These are phyloP conservation scores for Polydrusus pterygomalis DNA, from an alignment of 2,888 invertebrate genomes.

Conservation along the genomic window DNA sequence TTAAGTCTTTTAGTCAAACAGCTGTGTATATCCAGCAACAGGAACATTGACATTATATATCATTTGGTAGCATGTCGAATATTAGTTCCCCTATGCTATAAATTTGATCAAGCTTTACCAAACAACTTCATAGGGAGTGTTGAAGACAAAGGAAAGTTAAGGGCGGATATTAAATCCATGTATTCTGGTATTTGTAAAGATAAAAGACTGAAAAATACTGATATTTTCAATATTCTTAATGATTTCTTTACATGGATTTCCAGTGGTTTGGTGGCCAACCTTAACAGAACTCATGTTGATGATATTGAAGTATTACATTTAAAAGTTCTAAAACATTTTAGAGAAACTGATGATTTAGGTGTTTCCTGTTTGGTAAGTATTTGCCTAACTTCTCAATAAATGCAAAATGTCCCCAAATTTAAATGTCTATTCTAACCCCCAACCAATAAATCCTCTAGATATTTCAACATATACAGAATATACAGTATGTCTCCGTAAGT, in stretches of 20 bases:
- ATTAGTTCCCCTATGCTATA: slow-evolving; percentile 56
- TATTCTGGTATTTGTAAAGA: slow-evolving; percentile 56
- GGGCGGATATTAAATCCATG: slow-evolving; percentile 58
- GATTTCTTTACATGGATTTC: slow-evolving; percentile 60
- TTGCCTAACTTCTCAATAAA: too few relatives aligned
- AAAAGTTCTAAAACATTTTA: slow-evolving; percentile 58
- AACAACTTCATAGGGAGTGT: slow-evolving; percentile 58
- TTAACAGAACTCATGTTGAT: slow-evolving; percentile 58
- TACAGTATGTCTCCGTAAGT: too few relatives aligned
- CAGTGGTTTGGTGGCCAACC: slow-evolving; percentile 58
- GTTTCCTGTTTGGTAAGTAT: slow-evolving; percentile 57
- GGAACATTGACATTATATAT: slow-evolving; percentile 63
- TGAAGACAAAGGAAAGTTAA: slow-evolving; percentile 55
- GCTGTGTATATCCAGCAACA: slow-evolving; percentile 58
- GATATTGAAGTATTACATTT: slow-evolving; percentile 61
- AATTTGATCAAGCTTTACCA: slow-evolving; percentile 58
- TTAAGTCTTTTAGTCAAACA: slow-evolving; percentile 59
- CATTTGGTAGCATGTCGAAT: slow-evolving; percentile 62
- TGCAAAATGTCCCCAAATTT: too few relatives aligned
- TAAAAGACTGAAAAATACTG: slow-evolving; percentile 54
- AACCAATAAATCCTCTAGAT: too few relatives aligned
- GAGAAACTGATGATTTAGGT: slow-evolving; percentile 50
- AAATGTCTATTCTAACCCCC: too few relatives aligned
- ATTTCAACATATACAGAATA: too few relatives aligned
- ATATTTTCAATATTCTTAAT: slow-evolving; percentile 56